These are phyloP conservation scores for Fregata magnificens DNA, from an alignment of 2,113 vertebrate genomes.

Conservation along the genomic window DNA sequence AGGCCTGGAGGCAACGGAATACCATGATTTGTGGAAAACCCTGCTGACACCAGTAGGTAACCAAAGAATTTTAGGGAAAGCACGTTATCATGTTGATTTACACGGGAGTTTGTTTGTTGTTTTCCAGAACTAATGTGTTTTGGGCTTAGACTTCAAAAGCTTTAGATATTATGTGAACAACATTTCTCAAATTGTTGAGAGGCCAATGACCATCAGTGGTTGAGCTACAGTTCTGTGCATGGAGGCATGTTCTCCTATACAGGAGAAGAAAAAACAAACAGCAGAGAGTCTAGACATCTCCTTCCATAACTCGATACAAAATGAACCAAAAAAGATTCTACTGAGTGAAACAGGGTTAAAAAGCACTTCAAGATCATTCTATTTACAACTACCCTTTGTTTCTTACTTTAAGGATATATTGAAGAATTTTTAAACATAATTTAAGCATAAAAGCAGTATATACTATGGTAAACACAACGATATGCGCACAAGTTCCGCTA, in stretches of 20 bases:
- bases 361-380: background rate
- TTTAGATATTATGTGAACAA: background rate
- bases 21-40: background rate
- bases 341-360: background rate
- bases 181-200: background rate
- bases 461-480: background rate
- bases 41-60: background rate
- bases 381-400: background rate
- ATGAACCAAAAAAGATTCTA: background rate
- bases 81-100: background rate
- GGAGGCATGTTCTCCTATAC: background rate
- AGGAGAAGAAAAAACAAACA: background rate
- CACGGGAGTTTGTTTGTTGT: background rate
- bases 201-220: background rate
- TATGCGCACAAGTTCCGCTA: background rate
- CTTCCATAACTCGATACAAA: background rate
- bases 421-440: background rate
- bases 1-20: background rate
- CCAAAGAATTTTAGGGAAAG: background rate
- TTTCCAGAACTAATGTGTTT: background rate
- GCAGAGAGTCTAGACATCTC: background rate
- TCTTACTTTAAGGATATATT: background rate
- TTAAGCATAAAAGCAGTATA: background rate
- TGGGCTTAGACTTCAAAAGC: background rate
- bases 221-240: background rate